Percentiles rank a stretch among this genome's conserved stretches.
Evolutionary conservation across 2,888 invertebrate genomes (phyloP).

Genomic region (Ochropleura leucogaster): DNA sequence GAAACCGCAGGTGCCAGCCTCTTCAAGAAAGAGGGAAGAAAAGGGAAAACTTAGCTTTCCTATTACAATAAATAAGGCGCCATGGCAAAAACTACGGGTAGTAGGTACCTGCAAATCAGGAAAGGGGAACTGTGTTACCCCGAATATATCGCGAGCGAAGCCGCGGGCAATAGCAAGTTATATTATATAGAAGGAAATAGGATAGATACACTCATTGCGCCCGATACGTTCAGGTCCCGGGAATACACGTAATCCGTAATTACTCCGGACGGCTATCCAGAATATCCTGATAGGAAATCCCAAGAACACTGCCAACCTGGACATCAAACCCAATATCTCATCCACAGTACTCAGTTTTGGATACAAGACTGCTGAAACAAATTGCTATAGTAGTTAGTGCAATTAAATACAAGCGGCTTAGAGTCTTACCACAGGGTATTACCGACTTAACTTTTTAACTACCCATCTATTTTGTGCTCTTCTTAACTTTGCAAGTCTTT

Average conservation of each 20-base stretch:
- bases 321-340: not conserved
- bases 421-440: constrained; percentile 39
- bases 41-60: too few species aligned
- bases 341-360: not conserved
- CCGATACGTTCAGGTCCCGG: not conserved
- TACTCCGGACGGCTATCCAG: not conserved
- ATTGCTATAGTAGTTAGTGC: constrained; percentile 6
- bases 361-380: not conserved
- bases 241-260: not conserved
- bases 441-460: constrained; percentile 50
- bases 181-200: too few species aligned
- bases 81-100: too few species aligned
- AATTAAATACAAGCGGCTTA: constrained; percentile 27
- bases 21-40: too few species aligned
- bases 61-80: too few species aligned
- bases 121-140: too few species aligned
- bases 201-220: not conserved
- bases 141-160: too few species aligned
- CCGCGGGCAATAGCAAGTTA: too few species aligned
- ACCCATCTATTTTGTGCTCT: constrained; percentile 48
- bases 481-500: constrained; percentile 52
- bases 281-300: not conserved
- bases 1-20: too few species aligned
- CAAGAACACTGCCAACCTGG: not conserved
- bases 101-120: too few species aligned